Percentiles rank a stretch among this genome's conserved stretches.
These are phyloP conservation scores for Pardosa pseudoannulata DNA, from an alignment of 2,888 invertebrate genomes.

Conservation along the genomic window DNA sequence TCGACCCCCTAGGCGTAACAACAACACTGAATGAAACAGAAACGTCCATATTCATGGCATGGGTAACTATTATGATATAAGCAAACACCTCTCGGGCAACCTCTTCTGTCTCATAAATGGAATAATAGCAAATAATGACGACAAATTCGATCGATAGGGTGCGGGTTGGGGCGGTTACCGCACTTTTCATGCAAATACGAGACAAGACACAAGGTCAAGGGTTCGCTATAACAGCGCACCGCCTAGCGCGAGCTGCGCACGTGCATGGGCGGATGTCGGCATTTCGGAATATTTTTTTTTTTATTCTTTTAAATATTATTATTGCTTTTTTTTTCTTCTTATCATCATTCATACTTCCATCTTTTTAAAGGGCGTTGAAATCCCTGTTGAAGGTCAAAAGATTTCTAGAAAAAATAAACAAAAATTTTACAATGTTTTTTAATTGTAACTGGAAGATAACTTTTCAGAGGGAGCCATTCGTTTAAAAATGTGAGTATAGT, in stretches of 20 bases:
- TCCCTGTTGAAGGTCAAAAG: slow-evolving; percentile 44
- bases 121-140: neutral
- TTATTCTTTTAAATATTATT: too few relatives aligned
- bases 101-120: neutral
- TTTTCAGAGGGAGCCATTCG: neutral
- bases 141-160: neutral
- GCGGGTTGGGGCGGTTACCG: slow-evolving; percentile 26
- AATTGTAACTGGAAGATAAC: neutral
- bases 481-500: neutral
- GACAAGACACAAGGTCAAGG: slow-evolving; percentile 59
- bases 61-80: neutral
- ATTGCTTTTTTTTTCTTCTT: slow-evolving; percentile 24
- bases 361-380: slow-evolving; percentile 51
- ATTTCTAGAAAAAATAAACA: neutral
- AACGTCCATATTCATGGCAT: neutral
- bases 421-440: neutral
- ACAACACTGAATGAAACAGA: too few relatives aligned
- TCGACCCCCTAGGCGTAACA: too few relatives aligned
- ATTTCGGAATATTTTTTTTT: slow-evolving; percentile 22
- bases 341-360: neutral
- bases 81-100: neutral
- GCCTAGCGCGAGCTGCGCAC: slow-evolving; percentile 34
- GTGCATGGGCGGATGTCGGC: slow-evolving; percentile 39
- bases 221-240: slow-evolving; percentile 28
- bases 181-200: slow-evolving; percentile 41